Evolutionary conservation across 92 coral and sea anemone genomes (phyloP).

Genomic region (Umimayanthus kanabou): DNA sequence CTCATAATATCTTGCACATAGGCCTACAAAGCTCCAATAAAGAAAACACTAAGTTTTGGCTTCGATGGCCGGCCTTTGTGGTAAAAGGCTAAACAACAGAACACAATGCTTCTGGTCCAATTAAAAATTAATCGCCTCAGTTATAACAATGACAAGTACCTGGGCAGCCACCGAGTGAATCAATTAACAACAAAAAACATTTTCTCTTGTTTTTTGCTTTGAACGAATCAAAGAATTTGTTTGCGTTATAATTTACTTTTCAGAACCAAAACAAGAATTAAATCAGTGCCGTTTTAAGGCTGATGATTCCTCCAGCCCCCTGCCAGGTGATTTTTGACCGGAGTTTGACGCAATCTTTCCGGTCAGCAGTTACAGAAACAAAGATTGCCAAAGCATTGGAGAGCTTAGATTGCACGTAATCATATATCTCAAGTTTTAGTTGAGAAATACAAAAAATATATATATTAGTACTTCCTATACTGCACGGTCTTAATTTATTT

Average conservation of each 20-base stretch:
- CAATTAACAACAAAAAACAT: conserved; percentile 52
- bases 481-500: too few species aligned
- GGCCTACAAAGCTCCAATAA: conserved; percentile 31
- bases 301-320: neutral
- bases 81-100: conserved; percentile 59
- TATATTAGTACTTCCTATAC: too few species aligned
- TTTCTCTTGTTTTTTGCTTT: conserved; percentile 23
- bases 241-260: neutral
- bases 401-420: too few species aligned
- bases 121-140: conserved; percentile 72
- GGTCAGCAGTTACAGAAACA: neutral
- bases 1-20: conserved; percentile 26
- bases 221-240: conserved; percentile 11
- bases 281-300: conserved; percentile 10
- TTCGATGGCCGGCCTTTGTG: conserved; percentile 43
- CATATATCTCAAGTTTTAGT: too few species aligned
- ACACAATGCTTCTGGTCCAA: conserved; percentile 74
- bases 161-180: conserved; percentile 59
- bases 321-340: conserved; percentile 12
- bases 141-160: conserved; percentile 84
- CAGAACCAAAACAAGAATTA: neutral
- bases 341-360: neutral
- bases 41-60: conserved; percentile 28
- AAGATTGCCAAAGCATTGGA: too few species aligned
- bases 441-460: too few species aligned